Percentiles rank a stretch among this genome's conserved stretches.
These are phyloP conservation scores for Haliaeetus leucogaster DNA, from an alignment of 2,113 vertebrate species.

Conservation along the genomic window DNA sequence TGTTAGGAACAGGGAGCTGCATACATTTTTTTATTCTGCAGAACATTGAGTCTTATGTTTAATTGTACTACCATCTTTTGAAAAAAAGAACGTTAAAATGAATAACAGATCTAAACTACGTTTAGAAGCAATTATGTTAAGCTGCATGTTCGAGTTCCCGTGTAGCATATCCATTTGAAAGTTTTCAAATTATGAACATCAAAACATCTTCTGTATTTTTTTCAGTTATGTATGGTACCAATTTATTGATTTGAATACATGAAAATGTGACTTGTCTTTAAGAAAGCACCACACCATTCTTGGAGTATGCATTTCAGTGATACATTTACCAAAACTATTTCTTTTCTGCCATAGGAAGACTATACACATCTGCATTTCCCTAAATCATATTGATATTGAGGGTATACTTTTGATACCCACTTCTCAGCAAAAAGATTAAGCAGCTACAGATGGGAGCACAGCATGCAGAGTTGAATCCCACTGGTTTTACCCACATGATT, in stretches of 20 bases:
- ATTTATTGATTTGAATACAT: background rate
- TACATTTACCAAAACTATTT: background rate
- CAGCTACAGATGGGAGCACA: background rate
- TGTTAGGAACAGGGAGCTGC: background rate
- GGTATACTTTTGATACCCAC: background rate
- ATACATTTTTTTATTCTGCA: background rate
- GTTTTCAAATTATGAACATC: background rate
- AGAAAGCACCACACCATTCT: background rate
- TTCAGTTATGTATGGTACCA: background rate
- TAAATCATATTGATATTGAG: background rate
- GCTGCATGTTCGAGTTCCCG: background rate
- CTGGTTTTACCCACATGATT: background rate
- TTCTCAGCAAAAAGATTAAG: background rate
- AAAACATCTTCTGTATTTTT: background rate
- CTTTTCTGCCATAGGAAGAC: background rate
- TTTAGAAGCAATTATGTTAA: background rate
- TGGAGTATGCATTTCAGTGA: background rate
- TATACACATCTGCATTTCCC: background rate
- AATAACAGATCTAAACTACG: background rate
- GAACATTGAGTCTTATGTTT: background rate
- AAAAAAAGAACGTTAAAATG: background rate
- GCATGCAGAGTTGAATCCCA: background rate
- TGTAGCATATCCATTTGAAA: background rate
- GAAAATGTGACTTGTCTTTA: background rate
- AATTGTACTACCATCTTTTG: background rate